Percentiles rank a stretch among this genome's conserved stretches.
These are phyloP conservation scores for Furcula furcula DNA, from an alignment of 2,888 invertebrate genomes.

Conservation along the genomic window DNA sequence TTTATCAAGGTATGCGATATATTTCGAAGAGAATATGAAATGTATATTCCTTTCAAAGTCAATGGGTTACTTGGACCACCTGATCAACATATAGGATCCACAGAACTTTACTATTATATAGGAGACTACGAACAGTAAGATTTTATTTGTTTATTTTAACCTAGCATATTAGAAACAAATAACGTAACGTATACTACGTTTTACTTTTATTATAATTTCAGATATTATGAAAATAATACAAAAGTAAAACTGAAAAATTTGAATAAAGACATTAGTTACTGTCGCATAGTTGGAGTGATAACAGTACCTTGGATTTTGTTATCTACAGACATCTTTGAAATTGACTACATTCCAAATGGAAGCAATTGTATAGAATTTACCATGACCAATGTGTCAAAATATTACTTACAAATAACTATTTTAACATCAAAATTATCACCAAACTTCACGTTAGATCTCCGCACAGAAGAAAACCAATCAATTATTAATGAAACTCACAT, in stretches of 20 bases:
- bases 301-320: conserved; percentile 66
- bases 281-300: conserved; percentile 63
- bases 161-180: neutral
- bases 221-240: conserved; percentile 59
- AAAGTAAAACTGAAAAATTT: conserved; percentile 57
- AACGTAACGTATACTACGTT: neutral
- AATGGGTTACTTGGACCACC: conserved; percentile 83
- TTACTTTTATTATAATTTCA: conserved; percentile 34
- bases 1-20: conserved; percentile 61
- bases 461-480: conserved; percentile 39
- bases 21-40: conserved; percentile 75
- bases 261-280: conserved; percentile 64
- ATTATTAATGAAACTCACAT: conserved; percentile 49
- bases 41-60: conserved; percentile 81
- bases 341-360: conserved; percentile 41
- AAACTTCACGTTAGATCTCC: conserved; percentile 51
- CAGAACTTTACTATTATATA: conserved; percentile 58
- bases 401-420: conserved; percentile 54
- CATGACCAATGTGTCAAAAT: conserved; percentile 68
- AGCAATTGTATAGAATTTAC: conserved; percentile 53
- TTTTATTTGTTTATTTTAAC: conserved; percentile 1
- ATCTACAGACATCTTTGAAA: conserved; percentile 64
- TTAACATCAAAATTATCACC: conserved; percentile 56
- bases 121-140: conserved; percentile 59
- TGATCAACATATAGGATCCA: conserved; percentile 43